Conservation (phyloP, 2,113 vertebrate species). For the Antigone vipio region DNA sequence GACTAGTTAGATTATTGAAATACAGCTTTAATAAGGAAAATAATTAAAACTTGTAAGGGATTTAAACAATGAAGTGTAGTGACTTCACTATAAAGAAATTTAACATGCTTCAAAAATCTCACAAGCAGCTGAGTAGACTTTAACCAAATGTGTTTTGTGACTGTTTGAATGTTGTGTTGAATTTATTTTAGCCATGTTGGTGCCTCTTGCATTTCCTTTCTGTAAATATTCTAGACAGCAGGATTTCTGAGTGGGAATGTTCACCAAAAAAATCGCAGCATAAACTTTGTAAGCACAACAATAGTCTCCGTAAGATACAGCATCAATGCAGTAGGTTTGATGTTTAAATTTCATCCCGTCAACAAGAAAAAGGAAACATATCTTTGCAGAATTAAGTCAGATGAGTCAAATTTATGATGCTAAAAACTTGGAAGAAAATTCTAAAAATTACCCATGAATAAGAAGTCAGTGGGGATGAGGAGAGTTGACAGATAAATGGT, state of each 20-base stretch:
- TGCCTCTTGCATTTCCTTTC: not conserved
- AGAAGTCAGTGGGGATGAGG: not conserved
- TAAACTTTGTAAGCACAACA: not conserved
- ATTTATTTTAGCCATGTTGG: not conserved
- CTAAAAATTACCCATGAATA: not conserved
- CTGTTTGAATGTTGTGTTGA: not conserved
- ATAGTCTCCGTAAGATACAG: not conserved
- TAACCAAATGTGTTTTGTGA: not conserved
- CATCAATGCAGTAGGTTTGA: not conserved
- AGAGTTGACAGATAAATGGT: not conserved
- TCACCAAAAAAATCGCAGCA: not conserved
- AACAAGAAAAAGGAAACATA: not conserved
- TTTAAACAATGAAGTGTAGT: not conserved
- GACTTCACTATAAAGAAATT: not conserved
- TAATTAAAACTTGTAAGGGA: not conserved
- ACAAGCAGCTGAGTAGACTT: not conserved
- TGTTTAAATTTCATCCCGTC: not conserved
- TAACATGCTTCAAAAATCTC: not conserved
- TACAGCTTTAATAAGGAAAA: not conserved
- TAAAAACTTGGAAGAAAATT: not conserved
- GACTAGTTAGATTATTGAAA: not conserved
- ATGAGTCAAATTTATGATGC: not conserved
- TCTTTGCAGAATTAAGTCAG: not conserved
- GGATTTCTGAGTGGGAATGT: not conserved
- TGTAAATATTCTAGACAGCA: not conserved